A percentile compares a stretch with the other conserved stretches of the same genome.
Conservation (phyloP, 2,888 invertebrate species). For the Maniola hyperantus region DNA sequence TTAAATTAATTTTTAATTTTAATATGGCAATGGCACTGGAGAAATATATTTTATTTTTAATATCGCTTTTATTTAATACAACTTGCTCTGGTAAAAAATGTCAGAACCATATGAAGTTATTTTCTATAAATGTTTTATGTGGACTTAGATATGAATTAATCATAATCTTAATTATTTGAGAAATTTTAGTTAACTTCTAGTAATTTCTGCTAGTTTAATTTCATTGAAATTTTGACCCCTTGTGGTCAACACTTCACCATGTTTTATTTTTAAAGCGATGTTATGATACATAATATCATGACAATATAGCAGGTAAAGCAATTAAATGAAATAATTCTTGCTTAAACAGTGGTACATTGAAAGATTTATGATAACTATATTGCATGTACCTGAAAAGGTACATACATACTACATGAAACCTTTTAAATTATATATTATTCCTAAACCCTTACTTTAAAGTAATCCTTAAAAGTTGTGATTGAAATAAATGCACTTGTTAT, state of each 20-base stretch:
- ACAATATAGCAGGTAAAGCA: neutral
- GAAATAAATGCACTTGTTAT: constrained; percentile 15
- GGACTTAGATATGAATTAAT: no score
- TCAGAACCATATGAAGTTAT: no score
- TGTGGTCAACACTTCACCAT: neutral
- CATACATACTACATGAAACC: neutral
- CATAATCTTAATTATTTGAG: no score
- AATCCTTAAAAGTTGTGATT: neutral
- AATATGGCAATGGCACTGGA: constrained; percentile 7
- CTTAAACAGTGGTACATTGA: neutral
- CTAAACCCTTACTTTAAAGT: neutral
- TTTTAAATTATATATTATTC: no score
- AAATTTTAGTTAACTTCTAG: no score
- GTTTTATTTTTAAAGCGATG: neutral
- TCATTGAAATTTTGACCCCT: no score
- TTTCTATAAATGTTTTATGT: no score
- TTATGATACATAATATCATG: neutral
- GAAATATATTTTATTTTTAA: neutral
- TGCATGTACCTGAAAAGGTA: neutral
- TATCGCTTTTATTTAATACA: neutral
- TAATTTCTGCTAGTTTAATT: no score
- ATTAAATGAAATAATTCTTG: neutral
- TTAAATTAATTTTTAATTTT: neutral
- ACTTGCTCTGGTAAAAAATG: neutral
- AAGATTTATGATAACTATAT: neutral